A percentile compares a stretch with the other conserved stretches of the same genome.
phyloP scores from a whole-genome alignment of 1,140 invertebrate genomes.

The Helicoverpa armigera region DNA sequence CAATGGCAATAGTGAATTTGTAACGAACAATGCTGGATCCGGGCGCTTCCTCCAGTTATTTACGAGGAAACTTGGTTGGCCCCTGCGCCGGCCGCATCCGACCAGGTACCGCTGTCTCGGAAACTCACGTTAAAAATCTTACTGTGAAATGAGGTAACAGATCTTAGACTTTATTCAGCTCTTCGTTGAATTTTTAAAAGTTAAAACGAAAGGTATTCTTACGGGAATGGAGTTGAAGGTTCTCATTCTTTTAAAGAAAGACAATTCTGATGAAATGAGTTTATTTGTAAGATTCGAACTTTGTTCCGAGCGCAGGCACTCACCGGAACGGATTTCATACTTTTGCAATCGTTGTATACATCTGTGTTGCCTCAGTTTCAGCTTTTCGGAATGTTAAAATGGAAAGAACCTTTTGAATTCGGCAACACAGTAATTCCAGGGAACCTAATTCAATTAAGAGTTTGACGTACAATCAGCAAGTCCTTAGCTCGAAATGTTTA shows the following conservation, averaged over 20 bases:
- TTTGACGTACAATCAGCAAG: neutral
- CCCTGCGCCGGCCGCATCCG: neutral
- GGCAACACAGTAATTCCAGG: neutral
- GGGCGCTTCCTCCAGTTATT: conserved; percentile 40
- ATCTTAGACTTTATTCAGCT: conserved; percentile 42
- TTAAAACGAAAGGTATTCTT: conserved; percentile 47
- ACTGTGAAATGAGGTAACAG: conserved; percentile 48
- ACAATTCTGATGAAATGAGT: conserved; percentile 38
- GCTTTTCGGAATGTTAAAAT: neutral
- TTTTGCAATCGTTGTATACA: neutral
- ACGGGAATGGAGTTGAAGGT: conserved; percentile 26
- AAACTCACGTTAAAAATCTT: conserved; percentile 45
- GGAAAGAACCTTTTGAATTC: too few species aligned
- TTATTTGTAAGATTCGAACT: conserved; percentile 28
- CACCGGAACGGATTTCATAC: neutral
- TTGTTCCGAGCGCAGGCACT: neutral
- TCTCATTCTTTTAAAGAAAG: conserved; percentile 43
- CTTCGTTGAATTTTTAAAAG: conserved; percentile 47
- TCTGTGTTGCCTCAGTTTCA: neutral
- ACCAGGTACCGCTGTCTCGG: conserved; percentile 19
- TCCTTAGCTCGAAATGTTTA: neutral
- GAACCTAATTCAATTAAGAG: neutral
- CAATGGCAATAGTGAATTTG: conserved; percentile 34
- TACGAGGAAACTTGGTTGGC: conserved; percentile 46
- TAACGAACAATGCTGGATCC: conserved; percentile 38